Conservation (phyloP, 2,797 vertebrate genomes). For the Podargus strigoides region DNA sequence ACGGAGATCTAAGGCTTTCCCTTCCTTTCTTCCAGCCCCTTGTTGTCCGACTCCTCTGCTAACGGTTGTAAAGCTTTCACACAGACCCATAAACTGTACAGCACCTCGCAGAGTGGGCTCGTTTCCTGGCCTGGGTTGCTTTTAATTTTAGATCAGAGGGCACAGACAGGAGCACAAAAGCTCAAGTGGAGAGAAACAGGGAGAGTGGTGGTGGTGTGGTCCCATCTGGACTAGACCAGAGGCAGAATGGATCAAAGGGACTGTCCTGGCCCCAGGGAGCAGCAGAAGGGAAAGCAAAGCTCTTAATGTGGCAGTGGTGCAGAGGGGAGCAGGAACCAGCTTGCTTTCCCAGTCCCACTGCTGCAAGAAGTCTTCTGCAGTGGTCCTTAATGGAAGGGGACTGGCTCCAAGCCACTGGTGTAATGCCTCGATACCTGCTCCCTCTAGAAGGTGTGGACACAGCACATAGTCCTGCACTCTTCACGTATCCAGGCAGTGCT, state of each 20-base stretch:
- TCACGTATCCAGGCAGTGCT: not conserved
- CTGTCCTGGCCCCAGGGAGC: not conserved
- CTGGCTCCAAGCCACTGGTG: not conserved
- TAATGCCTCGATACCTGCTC: not conserved
- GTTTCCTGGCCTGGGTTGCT: conserved; percentile 15
- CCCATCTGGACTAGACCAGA: not conserved
- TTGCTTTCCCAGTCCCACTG: not conserved
- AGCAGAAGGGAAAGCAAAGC: not conserved
- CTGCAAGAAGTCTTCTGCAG: not conserved
- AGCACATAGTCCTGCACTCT: not conserved
- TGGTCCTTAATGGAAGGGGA: not conserved
- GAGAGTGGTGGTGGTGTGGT: not conserved
- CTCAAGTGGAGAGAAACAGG: not conserved
- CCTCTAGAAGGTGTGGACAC: not conserved
- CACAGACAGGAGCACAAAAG: not conserved
- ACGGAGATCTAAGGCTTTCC: not conserved
- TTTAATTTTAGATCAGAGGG: conserved; percentile 29
- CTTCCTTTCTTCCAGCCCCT: not conserved
- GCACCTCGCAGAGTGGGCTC: not conserved
- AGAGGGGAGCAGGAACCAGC: not conserved
- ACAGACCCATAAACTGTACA: not conserved
- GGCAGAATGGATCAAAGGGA: not conserved
- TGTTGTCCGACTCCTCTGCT: not conserved
- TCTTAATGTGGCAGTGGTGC: accelerated
- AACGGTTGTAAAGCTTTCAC: not conserved